phyloP scores from a whole-genome alignment of 2,888 invertebrate genomes.

The Netelia melanura region DNA sequence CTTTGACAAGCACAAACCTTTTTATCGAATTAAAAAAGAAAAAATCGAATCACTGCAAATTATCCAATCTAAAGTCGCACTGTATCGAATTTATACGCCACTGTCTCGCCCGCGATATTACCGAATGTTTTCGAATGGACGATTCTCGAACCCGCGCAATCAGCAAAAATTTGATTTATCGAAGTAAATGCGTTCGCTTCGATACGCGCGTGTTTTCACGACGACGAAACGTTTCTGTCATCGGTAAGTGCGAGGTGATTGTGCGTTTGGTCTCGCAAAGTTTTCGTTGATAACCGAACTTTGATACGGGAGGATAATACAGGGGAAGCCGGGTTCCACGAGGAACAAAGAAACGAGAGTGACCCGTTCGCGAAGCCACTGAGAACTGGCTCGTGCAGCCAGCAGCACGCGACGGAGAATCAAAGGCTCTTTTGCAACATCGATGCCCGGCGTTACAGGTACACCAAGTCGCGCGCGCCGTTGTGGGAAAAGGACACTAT shows the following conservation, averaged over 20 bases:
- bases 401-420: slow-evolving; percentile 71
- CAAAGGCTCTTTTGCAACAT: slow-evolving; percentile 77
- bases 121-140: slow-evolving; percentile 3
- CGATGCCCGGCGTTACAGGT: slow-evolving; percentile 65
- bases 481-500: slow-evolving; percentile 56
- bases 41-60: slow-evolving; percentile 36
- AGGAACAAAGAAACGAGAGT: slow-evolving; percentile 72
- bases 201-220: not conserved
- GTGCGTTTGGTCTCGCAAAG: too few species aligned
- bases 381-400: slow-evolving; percentile 75
- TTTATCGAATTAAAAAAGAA: not conserved
- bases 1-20: slow-evolving; percentile 41
- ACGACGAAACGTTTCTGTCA: not conserved
- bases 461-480: slow-evolving; percentile 21
- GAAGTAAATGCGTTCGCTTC: not conserved
- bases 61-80: not conserved
- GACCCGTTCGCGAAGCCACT: slow-evolving; percentile 75
- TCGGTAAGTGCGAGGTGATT: not conserved
- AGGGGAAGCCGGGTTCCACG: slow-evolving; percentile 33
- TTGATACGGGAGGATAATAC: slow-evolving; percentile 10
- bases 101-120: not conserved
- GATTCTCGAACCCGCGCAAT: not conserved
- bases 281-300: not conserved
- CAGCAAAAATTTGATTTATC: slow-evolving; percentile 1
- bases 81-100: slow-evolving; percentile 14